phyloP scores from a whole-genome alignment of 2,113 vertebrate genomes.

The Caracal caracal region DNA sequence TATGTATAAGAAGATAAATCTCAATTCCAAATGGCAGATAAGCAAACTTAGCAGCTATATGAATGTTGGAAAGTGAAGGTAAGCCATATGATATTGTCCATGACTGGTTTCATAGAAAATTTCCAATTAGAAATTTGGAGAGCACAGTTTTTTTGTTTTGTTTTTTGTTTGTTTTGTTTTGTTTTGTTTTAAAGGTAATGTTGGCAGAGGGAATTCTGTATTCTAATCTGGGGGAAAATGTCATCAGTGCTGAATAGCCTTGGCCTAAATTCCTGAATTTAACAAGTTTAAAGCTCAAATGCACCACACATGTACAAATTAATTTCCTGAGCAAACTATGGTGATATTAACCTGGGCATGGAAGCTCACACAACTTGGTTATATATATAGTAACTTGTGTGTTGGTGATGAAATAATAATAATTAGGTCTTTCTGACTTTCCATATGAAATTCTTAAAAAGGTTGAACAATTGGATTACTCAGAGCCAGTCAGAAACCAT shows the following conservation, averaged over 20 bases:
- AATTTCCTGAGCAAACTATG: background rate
- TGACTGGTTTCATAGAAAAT: background rate
- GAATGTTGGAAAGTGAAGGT: background rate
- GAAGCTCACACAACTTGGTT: background rate
- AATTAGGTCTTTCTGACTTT: constrained; percentile 17
- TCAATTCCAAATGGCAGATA: background rate
- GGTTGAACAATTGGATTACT: background rate
- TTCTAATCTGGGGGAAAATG: background rate
- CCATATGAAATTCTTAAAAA: constrained; percentile 37
- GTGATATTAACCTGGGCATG: background rate
- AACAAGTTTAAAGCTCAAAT: background rate
- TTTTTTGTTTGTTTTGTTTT: background rate
- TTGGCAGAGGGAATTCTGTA: background rate
- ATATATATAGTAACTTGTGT: background rate
- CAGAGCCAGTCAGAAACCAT: constrained; percentile 25
- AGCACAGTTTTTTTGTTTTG: background rate
- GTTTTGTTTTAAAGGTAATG: background rate
- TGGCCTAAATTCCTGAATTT: background rate
- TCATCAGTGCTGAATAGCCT: background rate
- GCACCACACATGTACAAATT: background rate
- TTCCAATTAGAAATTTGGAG: background rate
- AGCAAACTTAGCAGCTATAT: background rate
- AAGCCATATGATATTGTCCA: background rate
- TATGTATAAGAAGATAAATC: background rate
- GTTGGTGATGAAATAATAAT: background rate